Evolutionary conservation across 2,888 invertebrate species (phyloP).

Genomic region (Thymelicus acteon): DNA sequence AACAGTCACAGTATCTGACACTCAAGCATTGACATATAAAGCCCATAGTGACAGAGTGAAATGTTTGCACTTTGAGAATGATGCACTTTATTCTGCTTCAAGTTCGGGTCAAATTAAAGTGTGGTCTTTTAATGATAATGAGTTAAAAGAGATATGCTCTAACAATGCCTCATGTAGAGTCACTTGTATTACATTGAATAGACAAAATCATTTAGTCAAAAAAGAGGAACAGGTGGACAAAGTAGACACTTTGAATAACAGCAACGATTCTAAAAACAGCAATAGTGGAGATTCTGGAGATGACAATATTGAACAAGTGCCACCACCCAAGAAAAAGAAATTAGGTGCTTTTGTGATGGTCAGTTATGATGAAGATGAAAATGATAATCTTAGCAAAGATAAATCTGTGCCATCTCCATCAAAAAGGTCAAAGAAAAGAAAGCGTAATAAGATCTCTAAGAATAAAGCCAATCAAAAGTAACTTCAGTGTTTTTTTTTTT

Average conservation of each 20-base stretch:
- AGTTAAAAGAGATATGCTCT: conserved; percentile 82
- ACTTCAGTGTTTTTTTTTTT: conserved; percentile 15
- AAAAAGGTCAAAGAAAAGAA: conserved; percentile 70
- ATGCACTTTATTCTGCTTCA: conserved; percentile 88
- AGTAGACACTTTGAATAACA: conserved; percentile 44
- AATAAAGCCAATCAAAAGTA: conserved; percentile 50
- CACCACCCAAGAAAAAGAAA: conserved; percentile 59
- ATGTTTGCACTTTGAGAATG: conserved; percentile 83
- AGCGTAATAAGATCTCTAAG: conserved; percentile 65
- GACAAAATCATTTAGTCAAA: conserved; percentile 69
- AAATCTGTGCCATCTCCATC: conserved; percentile 51
- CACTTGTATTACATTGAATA: conserved; percentile 88
- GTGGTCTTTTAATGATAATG: conserved; percentile 81
- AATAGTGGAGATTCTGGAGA: conserved; percentile 58
- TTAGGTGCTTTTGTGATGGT: conserved; percentile 73
- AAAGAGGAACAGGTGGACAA: conserved; percentile 65
- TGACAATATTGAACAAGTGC: conserved; percentile 40
- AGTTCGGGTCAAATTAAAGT: conserved; percentile 92
- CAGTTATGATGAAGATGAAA: conserved; percentile 65
- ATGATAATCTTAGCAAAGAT: conserved; percentile 49
- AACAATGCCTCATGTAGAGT: conserved; percentile 89
- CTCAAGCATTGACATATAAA: conserved; percentile 71
- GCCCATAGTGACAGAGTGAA: conserved; percentile 89
- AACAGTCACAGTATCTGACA: conserved; percentile 82
- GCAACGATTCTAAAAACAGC: conserved; percentile 46